Base-by-base conservation (phyloP, 1,140 invertebrate genomes). In the Caerostris extrusa region DNA sequence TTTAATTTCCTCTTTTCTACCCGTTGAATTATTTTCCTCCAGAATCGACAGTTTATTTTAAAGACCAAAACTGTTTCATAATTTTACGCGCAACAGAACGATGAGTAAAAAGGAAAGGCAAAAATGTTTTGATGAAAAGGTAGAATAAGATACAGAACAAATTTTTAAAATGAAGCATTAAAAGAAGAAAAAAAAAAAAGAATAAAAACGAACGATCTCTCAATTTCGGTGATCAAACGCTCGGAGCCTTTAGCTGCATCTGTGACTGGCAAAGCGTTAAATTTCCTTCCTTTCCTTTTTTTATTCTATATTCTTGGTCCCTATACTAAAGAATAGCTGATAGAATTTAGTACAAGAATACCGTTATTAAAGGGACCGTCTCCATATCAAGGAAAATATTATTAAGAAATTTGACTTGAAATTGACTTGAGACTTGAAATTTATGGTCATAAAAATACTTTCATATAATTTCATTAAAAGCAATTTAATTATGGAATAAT, bases 221-320 rank as follows among this genome's bases (percentile, higher is more conserved):
- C 87, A 57, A 90, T 90, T 61, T 77, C 71, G 17, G 60, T 67
- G 86, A 88, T 53, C 57, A 64, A 50, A 50, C n/a, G 60, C 64
- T 69, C 12, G 53, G 56, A 71, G 64, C 64, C 61, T n/a, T 90
- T 90, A 90, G 55, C 50, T 90, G 87, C 87, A 90, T 90, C 87
- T 90, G 87, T 90, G 87, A 90, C 87, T 90, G 87, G 87, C 19
- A 90, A 90, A 71, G 87, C 87, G 87, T 90, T 90, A 90, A 90
- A 90, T 90, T 69, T 90, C 55, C 61, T 87, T 50, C 17, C 67
- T n/a, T 17, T 69, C 19, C n/a, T 7, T 69, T 34, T 34, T 34
- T 12, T 5, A 77, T 17, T 77, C 71, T 53, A 8, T 77, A 77
- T 77, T 34, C 34, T n/a, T 77, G 34, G 3, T 12, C 50, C 34